phyloP scores from a whole-genome alignment of 2,888 invertebrate species.

The Alcis repandata region DNA sequence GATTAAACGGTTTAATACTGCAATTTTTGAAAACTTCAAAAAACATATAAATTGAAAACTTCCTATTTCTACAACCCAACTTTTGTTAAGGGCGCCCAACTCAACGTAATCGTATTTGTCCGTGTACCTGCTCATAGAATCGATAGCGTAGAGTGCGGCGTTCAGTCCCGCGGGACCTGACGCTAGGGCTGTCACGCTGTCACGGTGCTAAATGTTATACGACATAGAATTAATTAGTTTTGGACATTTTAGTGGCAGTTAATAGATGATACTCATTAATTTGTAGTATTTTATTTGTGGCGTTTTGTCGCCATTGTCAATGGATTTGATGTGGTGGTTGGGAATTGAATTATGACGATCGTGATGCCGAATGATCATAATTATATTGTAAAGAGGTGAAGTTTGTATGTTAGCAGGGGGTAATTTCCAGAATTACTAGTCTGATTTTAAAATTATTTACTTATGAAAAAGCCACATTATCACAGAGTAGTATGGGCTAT shows the following conservation, averaged over 20 bases:
- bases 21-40: too few relatives aligned
- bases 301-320: slow-evolving; percentile 2
- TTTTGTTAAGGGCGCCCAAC: background rate
- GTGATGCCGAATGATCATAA: too few relatives aligned
- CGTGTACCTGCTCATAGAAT: slow-evolving; percentile 14
- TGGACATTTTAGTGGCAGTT: slow-evolving; percentile 1
- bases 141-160: slow-evolving; percentile 14
- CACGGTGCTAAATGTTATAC: background rate
- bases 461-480: too few relatives aligned
- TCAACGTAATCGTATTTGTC: slow-evolving; percentile 23
- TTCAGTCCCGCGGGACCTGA: slow-evolving; percentile 9
- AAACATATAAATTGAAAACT: background rate
- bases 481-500: too few relatives aligned
- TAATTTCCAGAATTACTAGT: too few relatives aligned
- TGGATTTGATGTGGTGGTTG: background rate
- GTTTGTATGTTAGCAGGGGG: too few relatives aligned
- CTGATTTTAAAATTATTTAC: too few relatives aligned
- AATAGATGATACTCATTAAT: slow-evolving; percentile 1
- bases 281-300: background rate
- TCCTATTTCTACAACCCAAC: background rate
- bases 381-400: too few relatives aligned
- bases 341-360: background rate
- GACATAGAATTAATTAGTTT: slow-evolving; percentile 4
- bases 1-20: background rate
- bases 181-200: slow-evolving; percentile 14